A percentile compares a stretch with the other conserved stretches of the same genome.
Evolutionary conservation across 1,140 invertebrate species (phyloP).

Genomic region (Drosophila miranda): DNA sequence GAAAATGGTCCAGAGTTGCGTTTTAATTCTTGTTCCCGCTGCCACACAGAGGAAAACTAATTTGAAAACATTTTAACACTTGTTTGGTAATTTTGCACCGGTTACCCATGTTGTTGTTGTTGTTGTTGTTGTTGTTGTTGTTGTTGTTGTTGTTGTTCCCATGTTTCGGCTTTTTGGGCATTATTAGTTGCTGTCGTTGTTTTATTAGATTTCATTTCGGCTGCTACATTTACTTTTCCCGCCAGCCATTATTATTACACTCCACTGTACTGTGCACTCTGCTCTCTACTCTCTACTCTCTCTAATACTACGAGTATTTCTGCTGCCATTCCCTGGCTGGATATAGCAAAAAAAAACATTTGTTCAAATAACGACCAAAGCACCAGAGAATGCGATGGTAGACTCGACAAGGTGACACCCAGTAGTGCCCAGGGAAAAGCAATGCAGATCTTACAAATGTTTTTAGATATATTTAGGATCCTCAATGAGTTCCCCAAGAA

Average conservation of each 20-base stretch:
- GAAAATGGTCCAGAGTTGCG: conserved; percentile 41
- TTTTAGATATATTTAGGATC: no score
- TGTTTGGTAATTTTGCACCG: conserved; percentile 58
- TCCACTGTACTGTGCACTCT: conserved; percentile 3
- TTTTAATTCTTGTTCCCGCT: conserved; percentile 49
- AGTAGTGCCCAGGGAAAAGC: no score
- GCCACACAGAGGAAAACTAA: conserved; percentile 64
- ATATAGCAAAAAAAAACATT: conserved; percentile 70
- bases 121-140: conserved; percentile 5
- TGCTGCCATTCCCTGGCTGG: conserved; percentile 30
- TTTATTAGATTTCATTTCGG: conserved; percentile 75
- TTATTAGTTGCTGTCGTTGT: conserved; percentile 55
- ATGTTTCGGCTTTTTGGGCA: conserved; percentile 9
- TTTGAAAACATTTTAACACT: conserved; percentile 79
- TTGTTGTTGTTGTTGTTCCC: not conserved
- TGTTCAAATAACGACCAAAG: conserved; percentile 65
- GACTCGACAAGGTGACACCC: no score
- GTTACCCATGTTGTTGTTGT: conserved; percentile 11
- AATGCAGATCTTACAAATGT: no score
- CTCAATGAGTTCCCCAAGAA: no score
- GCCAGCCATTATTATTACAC: conserved; percentile 54
- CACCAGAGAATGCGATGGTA: no score
- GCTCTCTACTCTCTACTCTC: not conserved
- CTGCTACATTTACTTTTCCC: conserved; percentile 57
- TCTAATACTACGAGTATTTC: not conserved